Conservation (phyloP, 1,140 invertebrate species). For the Trinorchestia longiramus region DNA sequence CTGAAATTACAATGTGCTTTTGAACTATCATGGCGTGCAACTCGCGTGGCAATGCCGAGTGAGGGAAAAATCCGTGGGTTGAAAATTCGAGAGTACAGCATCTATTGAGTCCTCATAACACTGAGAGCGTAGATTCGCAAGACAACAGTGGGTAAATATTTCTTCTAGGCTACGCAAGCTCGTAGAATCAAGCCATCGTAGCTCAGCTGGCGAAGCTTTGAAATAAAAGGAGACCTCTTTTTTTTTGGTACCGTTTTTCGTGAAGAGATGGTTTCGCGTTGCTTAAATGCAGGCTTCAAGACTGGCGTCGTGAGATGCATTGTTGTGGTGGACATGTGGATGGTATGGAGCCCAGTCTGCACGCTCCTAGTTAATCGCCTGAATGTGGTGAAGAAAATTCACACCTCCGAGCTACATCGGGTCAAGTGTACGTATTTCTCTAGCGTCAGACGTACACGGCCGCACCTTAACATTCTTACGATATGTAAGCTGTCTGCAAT, state of each 20-base stretch:
- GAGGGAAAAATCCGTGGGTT: neutral
- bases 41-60: neutral
- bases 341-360: neutral
- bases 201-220: neutral
- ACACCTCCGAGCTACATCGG: neutral
- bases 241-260: neutral
- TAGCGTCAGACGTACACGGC: neutral
- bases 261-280: slow-evolving; percentile 6
- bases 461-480: neutral
- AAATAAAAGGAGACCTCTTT: neutral
- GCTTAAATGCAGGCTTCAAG: neutral
- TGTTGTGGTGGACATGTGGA: neutral
- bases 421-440: neutral
- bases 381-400: neutral
- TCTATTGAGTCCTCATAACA: neutral
- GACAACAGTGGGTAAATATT: neutral
- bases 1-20: neutral
- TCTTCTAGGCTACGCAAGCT: neutral
- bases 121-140: neutral
- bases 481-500: no score
- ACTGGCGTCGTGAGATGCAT: neutral
- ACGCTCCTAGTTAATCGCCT: neutral
- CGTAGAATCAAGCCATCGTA: neutral
- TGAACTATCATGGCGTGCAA: neutral
- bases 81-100: neutral